Evolutionary conservation across 2,113 vertebrate species (phyloP).

Genomic region (Hippolais icterina): DNA sequence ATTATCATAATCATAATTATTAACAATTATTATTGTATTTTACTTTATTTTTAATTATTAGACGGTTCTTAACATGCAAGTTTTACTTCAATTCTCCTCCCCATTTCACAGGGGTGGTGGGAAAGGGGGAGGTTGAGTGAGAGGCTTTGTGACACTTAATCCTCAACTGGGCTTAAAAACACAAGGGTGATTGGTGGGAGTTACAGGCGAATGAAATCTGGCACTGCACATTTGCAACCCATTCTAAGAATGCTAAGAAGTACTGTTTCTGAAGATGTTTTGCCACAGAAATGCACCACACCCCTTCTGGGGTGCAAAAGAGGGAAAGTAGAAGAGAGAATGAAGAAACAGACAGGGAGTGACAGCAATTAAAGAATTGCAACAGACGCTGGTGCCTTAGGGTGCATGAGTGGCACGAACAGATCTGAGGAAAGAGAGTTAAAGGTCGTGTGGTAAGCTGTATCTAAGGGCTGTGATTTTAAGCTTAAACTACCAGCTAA

Average conservation of each 20-base stretch:
- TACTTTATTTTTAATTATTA: not conserved
- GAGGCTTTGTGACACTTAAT: not conserved
- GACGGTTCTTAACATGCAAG: too few relatives aligned
- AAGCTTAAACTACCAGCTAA: not conserved
- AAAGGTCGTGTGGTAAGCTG: not conserved
- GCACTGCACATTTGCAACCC: not conserved
- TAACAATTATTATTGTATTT: not conserved
- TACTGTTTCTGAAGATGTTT: not conserved
- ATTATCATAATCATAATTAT: not conserved
- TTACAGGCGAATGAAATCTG: not conserved
- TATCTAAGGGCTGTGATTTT: not conserved
- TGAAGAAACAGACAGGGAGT: not conserved
- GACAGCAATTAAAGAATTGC: constrained; percentile 20
- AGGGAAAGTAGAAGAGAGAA: not conserved
- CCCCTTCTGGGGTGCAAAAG: not conserved
- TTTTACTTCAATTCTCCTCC: not conserved
- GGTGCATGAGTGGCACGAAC: not conserved
- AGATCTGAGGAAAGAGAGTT: not conserved
- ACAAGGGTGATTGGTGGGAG: not conserved
- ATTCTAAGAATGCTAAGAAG: not conserved
- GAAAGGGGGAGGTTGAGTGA: not conserved
- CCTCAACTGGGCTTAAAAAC: not conserved
- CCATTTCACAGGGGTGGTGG: not conserved
- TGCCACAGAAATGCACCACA: not conserved
- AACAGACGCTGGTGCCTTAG: constrained; percentile 18